Conservation (phyloP, 2,797 vertebrate species). For the Furcifer pardalis region DNA sequence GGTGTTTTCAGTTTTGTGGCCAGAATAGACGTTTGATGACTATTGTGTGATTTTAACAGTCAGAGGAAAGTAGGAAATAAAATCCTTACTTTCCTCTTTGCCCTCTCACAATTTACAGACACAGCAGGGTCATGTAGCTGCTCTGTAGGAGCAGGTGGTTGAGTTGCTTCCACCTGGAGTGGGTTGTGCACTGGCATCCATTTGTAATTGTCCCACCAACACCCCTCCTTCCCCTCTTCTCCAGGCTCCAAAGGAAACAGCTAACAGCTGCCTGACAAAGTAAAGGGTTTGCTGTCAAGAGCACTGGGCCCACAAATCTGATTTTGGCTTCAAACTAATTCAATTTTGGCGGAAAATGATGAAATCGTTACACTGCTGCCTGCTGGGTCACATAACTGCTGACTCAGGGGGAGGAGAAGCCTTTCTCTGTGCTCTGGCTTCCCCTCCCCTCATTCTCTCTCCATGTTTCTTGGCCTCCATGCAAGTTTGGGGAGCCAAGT, state of each 20-base stretch:
- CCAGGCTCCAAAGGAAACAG: slow-evolving; percentile 55
- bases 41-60: neutral
- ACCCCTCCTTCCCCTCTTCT: slow-evolving; percentile 6
- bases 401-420: neutral
- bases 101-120: neutral
- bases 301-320: slow-evolving; percentile 69
- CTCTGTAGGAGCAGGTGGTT: slow-evolving; percentile 28
- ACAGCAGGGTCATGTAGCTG: neutral
- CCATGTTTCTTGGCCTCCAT: neutral
- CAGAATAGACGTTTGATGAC: neutral
- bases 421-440: accelerated
- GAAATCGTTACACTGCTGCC: slow-evolving; percentile 74
- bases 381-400: slow-evolving; percentile 65
- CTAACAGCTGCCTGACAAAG: slow-evolving; percentile 77
- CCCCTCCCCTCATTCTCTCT: neutral
- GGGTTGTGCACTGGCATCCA: slow-evolving; percentile 9
- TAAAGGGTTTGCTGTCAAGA: slow-evolving; percentile 75
- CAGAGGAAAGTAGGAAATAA: neutral
- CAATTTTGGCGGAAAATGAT: slow-evolving; percentile 72
- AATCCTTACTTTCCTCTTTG: neutral
- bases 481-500: neutral
- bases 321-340: slow-evolving; percentile 79
- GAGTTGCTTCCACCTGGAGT: slow-evolving; percentile 3
- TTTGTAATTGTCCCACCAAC: slow-evolving; percentile 33
- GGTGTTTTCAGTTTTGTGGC: neutral